Evolutionary conservation across 2,888 invertebrate genomes (phyloP), one percentile per base, ranked within the genome.

Genomic region (Catocala nupta): DNA sequence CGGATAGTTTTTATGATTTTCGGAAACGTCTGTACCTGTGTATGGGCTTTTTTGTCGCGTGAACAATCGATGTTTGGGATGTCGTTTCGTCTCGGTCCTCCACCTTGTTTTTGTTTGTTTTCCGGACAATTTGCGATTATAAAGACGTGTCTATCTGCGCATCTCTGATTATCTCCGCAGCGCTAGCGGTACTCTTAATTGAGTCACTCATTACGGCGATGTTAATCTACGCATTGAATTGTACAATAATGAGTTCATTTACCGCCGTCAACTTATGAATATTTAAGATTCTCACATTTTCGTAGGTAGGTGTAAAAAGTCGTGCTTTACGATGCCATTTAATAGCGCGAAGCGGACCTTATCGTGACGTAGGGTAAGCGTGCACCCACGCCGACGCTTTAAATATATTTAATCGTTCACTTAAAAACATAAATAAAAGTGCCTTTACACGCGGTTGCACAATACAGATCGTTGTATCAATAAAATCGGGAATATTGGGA

Each of bases 71-170:
- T 91, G 90, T 92, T 93, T 91, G 88, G 87, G 87, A 78, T 85
- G 81, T 77, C 71, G 81, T 90, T 90, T 91, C 85, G 93, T 88
- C 78, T 85, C 89, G 91, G 89, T 87, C 73, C 80, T 85, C 85
- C 81, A 86, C 82, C 81, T 81, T 84, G 76, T 87, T 87, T 89
- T 90, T 90, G 89, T 92, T 94, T 92, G 90, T 91, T 92, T 93
- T 90, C 89, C 89, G 90, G 87, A 73, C 85, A 91, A 93, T 93
- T 93, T 92, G 91, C 89, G 86, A 88, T 88, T 84, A 81, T 81
- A 79, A 79, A 84, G 84, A 86, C 82, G 75, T 82, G 73, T 84
- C 75, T 86, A 83, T 84, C 80, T 74, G 49, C 16, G 65, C 13
- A 83, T 86, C 84, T 80, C 52, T 78, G 77, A 72, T 66, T 85